phyloP scores from a whole-genome alignment of 2,888 invertebrate species.

The Tenthredo distinguenda region DNA sequence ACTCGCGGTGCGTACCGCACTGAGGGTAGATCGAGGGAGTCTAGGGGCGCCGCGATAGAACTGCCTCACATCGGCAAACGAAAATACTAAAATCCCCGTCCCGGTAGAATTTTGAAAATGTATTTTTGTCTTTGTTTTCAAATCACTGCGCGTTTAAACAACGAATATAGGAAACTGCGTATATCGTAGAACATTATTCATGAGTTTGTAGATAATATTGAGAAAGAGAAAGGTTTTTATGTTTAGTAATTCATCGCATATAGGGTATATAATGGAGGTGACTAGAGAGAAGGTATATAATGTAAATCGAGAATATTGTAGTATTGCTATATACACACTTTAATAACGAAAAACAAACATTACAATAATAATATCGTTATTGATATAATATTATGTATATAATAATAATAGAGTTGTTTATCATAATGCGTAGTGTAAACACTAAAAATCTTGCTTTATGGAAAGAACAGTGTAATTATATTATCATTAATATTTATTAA shows the following conservation, averaged over 20 bases:
- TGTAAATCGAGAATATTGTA: background rate
- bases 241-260: background rate
- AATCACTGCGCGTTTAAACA: background rate
- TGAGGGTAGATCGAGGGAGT: conserved; percentile 32
- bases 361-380: conserved; percentile 30
- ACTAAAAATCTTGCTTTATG: conserved; percentile 73
- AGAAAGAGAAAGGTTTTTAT: background rate
- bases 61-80: conserved; percentile 22
- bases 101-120: background rate
- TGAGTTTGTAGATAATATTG: background rate
- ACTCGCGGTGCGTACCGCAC: conserved; percentile 42
- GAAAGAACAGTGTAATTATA: conserved; percentile 69
- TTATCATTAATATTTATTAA: conserved; percentile 65
- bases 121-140: background rate
- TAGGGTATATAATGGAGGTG: background rate
- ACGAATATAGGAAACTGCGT: background rate
- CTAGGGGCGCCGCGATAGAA: conserved; percentile 21
- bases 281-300: background rate
- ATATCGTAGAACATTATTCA: background rate
- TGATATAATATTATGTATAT: conserved; percentile 74
- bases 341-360: conserved; percentile 77
- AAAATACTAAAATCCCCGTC: conserved; percentile 16
- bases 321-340: conserved; percentile 78
- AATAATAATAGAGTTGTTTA: conserved; percentile 75
- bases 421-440: conserved; percentile 68